A percentile compares a stretch with the other conserved stretches of the same genome.
phyloP scores from a whole-genome alignment of 2,113 vertebrate genomes.

The Coregonus clupeaformis region DNA sequence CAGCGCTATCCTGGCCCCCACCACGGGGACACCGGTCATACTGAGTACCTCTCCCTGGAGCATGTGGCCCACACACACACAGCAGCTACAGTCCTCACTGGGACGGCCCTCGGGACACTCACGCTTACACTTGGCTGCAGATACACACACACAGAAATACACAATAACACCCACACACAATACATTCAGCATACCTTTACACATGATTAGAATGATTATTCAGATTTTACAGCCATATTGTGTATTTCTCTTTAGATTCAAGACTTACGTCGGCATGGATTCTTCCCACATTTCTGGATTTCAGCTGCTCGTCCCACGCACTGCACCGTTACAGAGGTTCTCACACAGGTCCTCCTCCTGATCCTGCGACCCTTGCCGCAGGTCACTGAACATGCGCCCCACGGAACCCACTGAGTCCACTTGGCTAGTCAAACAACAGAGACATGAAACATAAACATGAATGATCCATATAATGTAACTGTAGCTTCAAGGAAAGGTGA shows the following conservation, averaged over 20 bases:
- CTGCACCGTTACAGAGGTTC: constrained; percentile 38
- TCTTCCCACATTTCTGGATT: constrained; percentile 78
- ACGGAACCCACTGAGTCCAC: constrained; percentile 82
- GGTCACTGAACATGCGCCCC: constrained; percentile 82
- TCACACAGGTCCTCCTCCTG: constrained; percentile 73
- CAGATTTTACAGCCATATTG: too few species aligned
- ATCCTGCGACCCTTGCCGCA: constrained; percentile 80
- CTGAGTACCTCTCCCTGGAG: constrained; percentile 77
- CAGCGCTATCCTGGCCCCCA: constrained; percentile 73
- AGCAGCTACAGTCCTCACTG: constrained; percentile 75
- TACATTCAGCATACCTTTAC: background rate
- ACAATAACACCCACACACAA: background rate
- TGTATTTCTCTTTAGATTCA: too few species aligned
- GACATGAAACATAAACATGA: background rate
- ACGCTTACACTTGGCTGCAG: constrained; percentile 62
- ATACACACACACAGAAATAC: background rate
- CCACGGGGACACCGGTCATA: constrained; percentile 66
- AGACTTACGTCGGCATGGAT: constrained; percentile 78
- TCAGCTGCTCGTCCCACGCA: constrained; percentile 79
- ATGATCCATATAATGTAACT: background rate
- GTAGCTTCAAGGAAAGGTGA: background rate
- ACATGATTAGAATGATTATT: too few species aligned
- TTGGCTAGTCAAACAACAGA: constrained; percentile 53
- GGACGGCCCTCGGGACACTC: constrained; percentile 65
- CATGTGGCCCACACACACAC: constrained; percentile 73